Base-by-base conservation (phyloP, 1,140 invertebrate species). In the Listronotus oregonensis region DNA sequence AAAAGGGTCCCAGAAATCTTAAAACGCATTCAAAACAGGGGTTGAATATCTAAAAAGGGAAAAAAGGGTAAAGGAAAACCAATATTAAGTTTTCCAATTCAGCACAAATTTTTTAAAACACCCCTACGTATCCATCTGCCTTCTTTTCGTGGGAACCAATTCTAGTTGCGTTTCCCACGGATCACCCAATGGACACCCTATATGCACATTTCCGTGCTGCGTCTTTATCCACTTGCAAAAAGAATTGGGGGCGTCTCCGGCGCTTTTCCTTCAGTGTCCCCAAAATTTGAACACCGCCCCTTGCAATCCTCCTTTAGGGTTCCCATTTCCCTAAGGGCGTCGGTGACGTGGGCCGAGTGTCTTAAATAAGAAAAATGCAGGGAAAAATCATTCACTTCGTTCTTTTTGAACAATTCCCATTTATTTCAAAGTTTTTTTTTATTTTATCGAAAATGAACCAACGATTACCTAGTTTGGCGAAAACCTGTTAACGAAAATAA, bases 401-500 rank as follows among this genome's bases (percentile, higher is more conserved):
- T 66, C 54, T 27, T 42, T 18, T 27, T 46, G 55, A 57, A 52
- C 67, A 50, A 47, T 63, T 32, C 15, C 21, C 18, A 52, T 18
- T 62, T 61, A 54, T 55, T 34, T 64, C 61, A 42, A 8, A 17
- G 42, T 14, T 51, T 17, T 44, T 58, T 57, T 54, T 64, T 21
- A 39, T 55, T 49, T 54, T 39, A 54, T 39, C 32, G n/a, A 65
- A 68, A 64, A 78, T 78, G 76, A 77, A 67, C 69, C 62, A 71
- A 70, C 73, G 73, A 77, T 46, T 75, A 73, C 65, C 47, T 76
- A 40, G 70, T 73, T 32, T 62, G 9, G 73, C 71, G 47, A 78
- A 79, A 79, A 79, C 71, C 68, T 37, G 68, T 77, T 69, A 79
- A 79, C 72, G 77, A 79, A 54, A 79, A 79, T 68, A 73, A 72